phyloP scores from a whole-genome alignment of 2,888 invertebrate species.

The Cephonodes hylas region DNA sequence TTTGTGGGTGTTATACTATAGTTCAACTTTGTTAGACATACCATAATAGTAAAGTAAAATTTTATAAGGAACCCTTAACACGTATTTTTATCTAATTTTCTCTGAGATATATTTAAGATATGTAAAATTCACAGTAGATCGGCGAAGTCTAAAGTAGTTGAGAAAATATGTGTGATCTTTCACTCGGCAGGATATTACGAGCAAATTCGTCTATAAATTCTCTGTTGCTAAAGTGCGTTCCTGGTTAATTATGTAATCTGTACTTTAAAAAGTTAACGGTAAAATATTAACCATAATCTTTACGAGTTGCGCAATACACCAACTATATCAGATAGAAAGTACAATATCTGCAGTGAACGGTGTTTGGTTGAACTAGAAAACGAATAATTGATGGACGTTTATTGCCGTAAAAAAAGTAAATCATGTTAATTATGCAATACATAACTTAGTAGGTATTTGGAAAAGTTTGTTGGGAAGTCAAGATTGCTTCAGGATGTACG shows the following conservation, averaged over 20 bases:
- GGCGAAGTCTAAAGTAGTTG: no score
- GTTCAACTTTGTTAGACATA: no score
- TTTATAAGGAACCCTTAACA: no score
- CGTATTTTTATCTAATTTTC: no score
- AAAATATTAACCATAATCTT: constrained; percentile 49
- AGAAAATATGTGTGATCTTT: no score
- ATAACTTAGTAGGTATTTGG: not conserved
- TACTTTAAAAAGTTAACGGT: constrained; percentile 17
- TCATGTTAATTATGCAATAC: not conserved
- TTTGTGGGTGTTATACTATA: not conserved
- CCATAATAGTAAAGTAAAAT: no score
- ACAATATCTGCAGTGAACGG: constrained; percentile 29
- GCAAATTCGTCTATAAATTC: no score
- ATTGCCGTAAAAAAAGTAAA: not conserved
- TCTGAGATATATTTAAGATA: no score
- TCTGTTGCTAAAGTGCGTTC: no score
- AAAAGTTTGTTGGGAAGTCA: not conserved
- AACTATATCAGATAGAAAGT: constrained; percentile 74
- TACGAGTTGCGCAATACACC: constrained; percentile 50
- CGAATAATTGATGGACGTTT: not conserved
- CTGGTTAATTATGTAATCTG: not conserved
- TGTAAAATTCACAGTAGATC: no score
- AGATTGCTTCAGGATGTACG: no score
- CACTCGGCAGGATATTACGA: no score
- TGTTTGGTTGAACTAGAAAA: not conserved